Percentiles rank a stretch among this genome's conserved stretches.
Evolutionary conservation across 2,888 invertebrate genomes (phyloP).

Genomic region (Leptinotarsa haldemani): DNA sequence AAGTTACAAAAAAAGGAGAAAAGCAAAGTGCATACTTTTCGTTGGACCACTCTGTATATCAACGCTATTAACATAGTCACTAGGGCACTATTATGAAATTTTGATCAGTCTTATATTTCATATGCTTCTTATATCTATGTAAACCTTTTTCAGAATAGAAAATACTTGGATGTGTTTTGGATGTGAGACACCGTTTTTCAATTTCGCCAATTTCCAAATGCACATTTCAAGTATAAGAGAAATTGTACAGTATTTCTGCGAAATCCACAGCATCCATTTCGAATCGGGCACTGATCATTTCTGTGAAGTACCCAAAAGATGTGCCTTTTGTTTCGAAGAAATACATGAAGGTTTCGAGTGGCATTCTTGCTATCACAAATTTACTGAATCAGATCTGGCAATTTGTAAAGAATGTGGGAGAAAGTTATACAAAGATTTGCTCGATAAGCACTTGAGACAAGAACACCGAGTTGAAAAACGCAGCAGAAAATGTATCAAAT

Average conservation of each 20-base stretch:
- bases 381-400: neutral
- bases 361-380: slow-evolving; percentile 34
- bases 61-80: too few relatives aligned
- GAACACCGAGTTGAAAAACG: slow-evolving; percentile 14
- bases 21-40: too few relatives aligned
- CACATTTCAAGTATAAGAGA: slow-evolving; percentile 19
- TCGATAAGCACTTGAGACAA: slow-evolving; percentile 23
- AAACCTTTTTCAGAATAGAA: slow-evolving; percentile 20
- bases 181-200: slow-evolving; percentile 13
- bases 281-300: slow-evolving; percentile 21
- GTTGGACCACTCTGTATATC: too few relatives aligned
- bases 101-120: neutral
- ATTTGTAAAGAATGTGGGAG: slow-evolving; percentile 18
- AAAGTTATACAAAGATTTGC: slow-evolving; percentile 12
- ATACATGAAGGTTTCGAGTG: slow-evolving; percentile 10
- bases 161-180: slow-evolving; percentile 25
- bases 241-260: slow-evolving; percentile 30
- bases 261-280: slow-evolving; percentile 27
- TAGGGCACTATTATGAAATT: too few relatives aligned
- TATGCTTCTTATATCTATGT: neutral
- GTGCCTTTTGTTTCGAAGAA: slow-evolving; percentile 33
- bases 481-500: slow-evolving; percentile 25
- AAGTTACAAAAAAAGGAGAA: too few relatives aligned
- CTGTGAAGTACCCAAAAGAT: slow-evolving; percentile 30
- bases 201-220: slow-evolving; percentile 16